phyloP scores from a whole-genome alignment of 1,140 invertebrate genomes.

The Drosophila baimaii region DNA sequence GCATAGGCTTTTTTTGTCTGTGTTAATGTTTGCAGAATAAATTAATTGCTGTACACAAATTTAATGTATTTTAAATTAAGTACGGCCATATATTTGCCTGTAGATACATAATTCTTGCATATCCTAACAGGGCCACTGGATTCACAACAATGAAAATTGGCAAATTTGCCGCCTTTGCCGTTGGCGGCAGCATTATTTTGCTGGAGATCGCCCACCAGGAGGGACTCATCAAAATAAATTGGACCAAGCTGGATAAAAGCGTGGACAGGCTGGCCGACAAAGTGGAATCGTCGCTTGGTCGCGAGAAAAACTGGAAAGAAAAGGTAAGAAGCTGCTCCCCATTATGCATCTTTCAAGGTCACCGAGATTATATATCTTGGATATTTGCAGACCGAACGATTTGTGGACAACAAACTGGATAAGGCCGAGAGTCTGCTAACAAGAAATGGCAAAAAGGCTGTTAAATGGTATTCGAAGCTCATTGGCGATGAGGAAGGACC shows the following conservation, averaged over 20 bases:
- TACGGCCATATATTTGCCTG: too few species aligned
- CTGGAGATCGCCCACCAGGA: conserved; percentile 95
- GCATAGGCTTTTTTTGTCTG: not conserved
- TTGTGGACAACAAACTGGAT: conserved; percentile 90
- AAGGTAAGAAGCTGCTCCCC: conserved; percentile 88
- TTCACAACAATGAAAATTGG: conserved; percentile 96
- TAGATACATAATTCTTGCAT: conserved; percentile 1
- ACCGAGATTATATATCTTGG: too few species aligned
- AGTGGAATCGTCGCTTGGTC: conserved; percentile 90
- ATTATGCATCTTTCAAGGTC: not conserved
- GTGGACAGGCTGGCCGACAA: conserved; percentile 92
- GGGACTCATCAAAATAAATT: conserved; percentile 96
- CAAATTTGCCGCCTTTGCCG: conserved; percentile 93
- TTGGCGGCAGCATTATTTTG: conserved; percentile 95
- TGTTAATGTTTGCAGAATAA: not conserved
- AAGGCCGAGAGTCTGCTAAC: conserved; percentile 90
- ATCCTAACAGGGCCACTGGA: conserved; percentile 90
- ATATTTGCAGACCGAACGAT: conserved; percentile 88
- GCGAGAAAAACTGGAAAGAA: conserved; percentile 89
- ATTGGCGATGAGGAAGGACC: conserved; percentile 87
- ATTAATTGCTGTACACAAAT: not conserved
- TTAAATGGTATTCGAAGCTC: conserved; percentile 89
- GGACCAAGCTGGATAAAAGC: conserved; percentile 93
- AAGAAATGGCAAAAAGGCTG: conserved; percentile 88
- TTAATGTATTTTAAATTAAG: too few species aligned